phyloP scores from a whole-genome alignment of 2,888 invertebrate species.

The Rotaria magnacalcarata region DNA sequence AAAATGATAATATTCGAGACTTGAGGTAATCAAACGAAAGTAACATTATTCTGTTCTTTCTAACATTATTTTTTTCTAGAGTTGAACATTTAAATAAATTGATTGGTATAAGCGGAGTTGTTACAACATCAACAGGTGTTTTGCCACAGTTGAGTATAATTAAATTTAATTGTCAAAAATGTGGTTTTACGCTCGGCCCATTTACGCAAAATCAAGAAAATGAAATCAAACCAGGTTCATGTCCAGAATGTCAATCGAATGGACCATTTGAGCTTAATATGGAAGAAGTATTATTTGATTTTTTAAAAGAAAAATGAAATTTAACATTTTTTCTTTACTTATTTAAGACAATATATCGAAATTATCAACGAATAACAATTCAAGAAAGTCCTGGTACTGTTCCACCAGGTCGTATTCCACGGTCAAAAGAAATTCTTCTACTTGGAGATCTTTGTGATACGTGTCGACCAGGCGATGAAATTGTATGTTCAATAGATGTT shows the following conservation, averaged over 20 bases:
- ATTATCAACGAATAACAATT: conserved; percentile 92
- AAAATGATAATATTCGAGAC: conserved; percentile 88
- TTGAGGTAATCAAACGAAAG: conserved; percentile 66
- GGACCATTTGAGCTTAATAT: conserved; percentile 96
- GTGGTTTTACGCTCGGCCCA: conserved; percentile 88
- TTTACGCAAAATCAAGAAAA: conserved; percentile 81
- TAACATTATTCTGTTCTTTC: neutral
- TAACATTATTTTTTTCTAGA: neutral
- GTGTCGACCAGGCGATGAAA: conserved; percentile 96
- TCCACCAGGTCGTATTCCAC: conserved; percentile 89
- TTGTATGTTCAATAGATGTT: conserved; percentile 63
- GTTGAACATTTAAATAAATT: conserved; percentile 76
- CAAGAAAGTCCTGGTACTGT: conserved; percentile 97
- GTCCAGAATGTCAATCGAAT: conserved; percentile 91
- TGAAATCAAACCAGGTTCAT: conserved; percentile 90
- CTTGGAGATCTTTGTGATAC: conserved; percentile 89
- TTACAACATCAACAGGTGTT: conserved; percentile 81
- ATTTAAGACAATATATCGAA: conserved; percentile 77
- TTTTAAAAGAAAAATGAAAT: no score
- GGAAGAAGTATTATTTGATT: conserved; percentile 65
- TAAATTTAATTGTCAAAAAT: conserved; percentile 93
- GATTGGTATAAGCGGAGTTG: conserved; percentile 85
- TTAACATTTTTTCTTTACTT: conserved; percentile 62
- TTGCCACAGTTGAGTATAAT: conserved; percentile 88
- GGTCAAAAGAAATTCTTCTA: conserved; percentile 91